Conservation (phyloP, 2,888 invertebrate species). For the Amblyteles armatorius region DNA sequence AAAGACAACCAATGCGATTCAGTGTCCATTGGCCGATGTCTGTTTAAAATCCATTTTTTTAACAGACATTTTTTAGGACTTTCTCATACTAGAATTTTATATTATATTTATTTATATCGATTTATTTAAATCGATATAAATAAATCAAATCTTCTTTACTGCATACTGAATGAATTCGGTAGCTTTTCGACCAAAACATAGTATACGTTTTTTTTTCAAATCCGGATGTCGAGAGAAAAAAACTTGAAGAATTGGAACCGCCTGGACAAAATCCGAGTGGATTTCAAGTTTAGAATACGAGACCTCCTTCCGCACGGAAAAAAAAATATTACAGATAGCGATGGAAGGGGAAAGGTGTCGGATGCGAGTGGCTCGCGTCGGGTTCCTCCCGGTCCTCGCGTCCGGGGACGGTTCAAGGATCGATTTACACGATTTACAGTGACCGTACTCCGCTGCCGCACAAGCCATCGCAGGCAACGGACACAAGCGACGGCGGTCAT, state of each 20-base stretch:
- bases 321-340: neutral
- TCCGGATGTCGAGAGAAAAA: slow-evolving; percentile 36
- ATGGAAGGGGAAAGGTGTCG: slow-evolving; percentile 74
- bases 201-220: too few relatives aligned
- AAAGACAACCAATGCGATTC: neutral
- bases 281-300: too few relatives aligned
- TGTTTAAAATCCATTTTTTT: too few relatives aligned
- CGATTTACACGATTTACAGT: slow-evolving; percentile 59
- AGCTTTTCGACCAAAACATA: too few relatives aligned
- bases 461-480: slow-evolving; percentile 36
- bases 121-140: too few relatives aligned
- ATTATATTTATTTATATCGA: too few relatives aligned
- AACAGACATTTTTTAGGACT: too few relatives aligned
- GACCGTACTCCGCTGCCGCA: slow-evolving; percentile 49
- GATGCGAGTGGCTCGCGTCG: slow-evolving; percentile 63
- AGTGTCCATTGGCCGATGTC: too few relatives aligned
- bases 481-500: slow-evolving; percentile 49
- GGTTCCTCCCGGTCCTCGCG: neutral
- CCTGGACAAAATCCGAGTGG: too few relatives aligned
- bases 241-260: slow-evolving; percentile 1
- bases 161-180: too few relatives aligned
- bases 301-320: neutral
- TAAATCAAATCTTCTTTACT: too few relatives aligned
- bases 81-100: too few relatives aligned
- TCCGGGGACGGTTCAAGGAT: slow-evolving; percentile 74